Base-by-base conservation (phyloP, 2,888 invertebrate species). In the Nymphalis c-album region DNA sequence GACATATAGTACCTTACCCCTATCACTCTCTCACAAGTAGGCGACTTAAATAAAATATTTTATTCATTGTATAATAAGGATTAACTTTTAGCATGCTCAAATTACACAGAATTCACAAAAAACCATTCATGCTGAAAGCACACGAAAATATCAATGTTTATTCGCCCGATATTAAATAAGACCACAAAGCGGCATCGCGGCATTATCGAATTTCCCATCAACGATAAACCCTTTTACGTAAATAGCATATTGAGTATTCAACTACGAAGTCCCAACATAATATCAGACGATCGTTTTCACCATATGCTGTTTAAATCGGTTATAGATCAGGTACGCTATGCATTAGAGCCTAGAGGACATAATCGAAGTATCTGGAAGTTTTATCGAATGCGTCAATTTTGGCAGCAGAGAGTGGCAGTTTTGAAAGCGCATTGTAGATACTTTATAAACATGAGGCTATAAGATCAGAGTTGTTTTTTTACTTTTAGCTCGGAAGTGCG, bases 161-260 rank as follows among this genome's bases (percentile, higher is more conserved):
- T 57, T 57, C 57, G 40, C 40, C 57, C n/a, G 40, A 57, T 57
- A 57, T 22, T 63, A 64, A 69, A 64, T 69, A 83, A 80, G 74
- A 78, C 79, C 78, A 77, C 77, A 80, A 77, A 78, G 75, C 76
- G 76, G 73, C 76, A 77, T 79, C 80, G 80, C 80, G 77, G 80
- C 75, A 80, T 83, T 84, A 88, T 87, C 85, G 79, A 79, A 79
- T 78, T 80, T 80, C 80, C 81, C 77, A 83, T 84, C 83, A 77
- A 75, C 83, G 85, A 85, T 89, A 86, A 87, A 86, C 87, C 88
- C 87, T 88, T 88, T 87, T 82, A 85, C 83, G 83, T 84, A 86
- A 87, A 88, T 82, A 83, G 83, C 85, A 70, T 81, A 86, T 84
- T 84, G 84, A 80, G 81, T 82, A 85, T 84, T 85, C 84, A 84